A percentile compares a stretch with the other conserved stretches of the same genome.
phyloP scores from a whole-genome alignment of 1,140 invertebrate species.

The Camponotus floridanus region DNA sequence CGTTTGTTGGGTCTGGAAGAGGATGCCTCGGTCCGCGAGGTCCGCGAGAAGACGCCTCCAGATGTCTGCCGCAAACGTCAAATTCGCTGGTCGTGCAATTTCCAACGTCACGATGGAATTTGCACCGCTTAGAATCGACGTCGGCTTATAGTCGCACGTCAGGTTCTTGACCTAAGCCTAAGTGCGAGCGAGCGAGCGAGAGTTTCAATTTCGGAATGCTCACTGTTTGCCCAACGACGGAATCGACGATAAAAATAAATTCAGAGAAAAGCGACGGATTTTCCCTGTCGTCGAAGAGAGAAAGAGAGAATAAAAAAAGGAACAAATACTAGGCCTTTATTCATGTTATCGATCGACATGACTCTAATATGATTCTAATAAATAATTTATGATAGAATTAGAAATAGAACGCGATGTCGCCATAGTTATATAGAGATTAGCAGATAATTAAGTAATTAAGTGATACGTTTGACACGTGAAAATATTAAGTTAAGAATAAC shows the following conservation, averaged over 20 bases:
- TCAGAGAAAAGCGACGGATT: not conserved
- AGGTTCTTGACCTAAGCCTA: conserved; percentile 70
- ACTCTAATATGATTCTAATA: not conserved
- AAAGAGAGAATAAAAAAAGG: not conserved
- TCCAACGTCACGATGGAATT: conserved; percentile 51
- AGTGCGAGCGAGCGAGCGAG: conserved; percentile 13
- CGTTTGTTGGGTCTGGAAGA: conserved; percentile 32
- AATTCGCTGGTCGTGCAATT: conserved; percentile 44
- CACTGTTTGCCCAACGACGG: conserved; percentile 39
- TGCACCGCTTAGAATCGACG: conserved; percentile 48
- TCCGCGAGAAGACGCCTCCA: not conserved
- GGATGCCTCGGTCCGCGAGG: not conserved
- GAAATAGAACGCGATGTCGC: too few relatives aligned
- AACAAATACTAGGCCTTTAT: conserved; percentile 26
- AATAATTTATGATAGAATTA: conserved; percentile 21
- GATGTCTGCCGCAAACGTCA: not conserved
- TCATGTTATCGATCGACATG: not conserved
- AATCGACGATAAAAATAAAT: not conserved
- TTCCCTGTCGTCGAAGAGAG: not conserved
- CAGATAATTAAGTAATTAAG: not conserved
- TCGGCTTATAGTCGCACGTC: conserved; percentile 31
- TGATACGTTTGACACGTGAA: conserved; percentile 11
- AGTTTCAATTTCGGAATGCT: conserved; percentile 62
- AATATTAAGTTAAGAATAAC: conserved; percentile 81
- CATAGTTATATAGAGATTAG: not conserved